phyloP scores from a whole-genome alignment of 2,113 vertebrate genomes.

The Rynchops niger region DNA sequence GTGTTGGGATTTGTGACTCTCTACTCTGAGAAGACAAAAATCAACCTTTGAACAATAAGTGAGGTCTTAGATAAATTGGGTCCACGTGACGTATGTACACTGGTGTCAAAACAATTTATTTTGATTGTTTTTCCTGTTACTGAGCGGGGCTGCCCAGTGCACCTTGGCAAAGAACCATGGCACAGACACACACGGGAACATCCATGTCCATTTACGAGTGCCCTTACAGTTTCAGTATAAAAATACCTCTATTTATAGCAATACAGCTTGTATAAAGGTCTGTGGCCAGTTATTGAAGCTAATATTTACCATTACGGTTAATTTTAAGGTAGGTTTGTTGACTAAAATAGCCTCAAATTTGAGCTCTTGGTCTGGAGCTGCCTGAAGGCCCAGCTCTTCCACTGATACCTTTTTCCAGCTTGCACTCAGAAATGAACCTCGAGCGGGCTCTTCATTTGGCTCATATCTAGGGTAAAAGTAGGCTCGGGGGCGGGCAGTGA shows the following conservation, averaged over 20 bases:
- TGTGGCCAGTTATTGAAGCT: not conserved
- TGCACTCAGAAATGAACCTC: not conserved
- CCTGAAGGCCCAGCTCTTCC: not conserved
- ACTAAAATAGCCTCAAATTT: not conserved
- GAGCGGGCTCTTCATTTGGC: not conserved
- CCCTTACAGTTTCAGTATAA: not conserved
- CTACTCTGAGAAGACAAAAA: not conserved
- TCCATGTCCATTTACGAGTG: not conserved
- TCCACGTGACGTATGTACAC: not conserved
- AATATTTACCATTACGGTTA: not conserved
- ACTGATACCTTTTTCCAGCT: not conserved
- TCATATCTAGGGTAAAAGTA: not conserved
- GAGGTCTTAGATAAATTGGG: not conserved
- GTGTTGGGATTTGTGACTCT: not conserved
- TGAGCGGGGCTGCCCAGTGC: not conserved
- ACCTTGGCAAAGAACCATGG: not conserved
- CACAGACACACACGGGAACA: not conserved
- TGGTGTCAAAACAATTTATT: not conserved
- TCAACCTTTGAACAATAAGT: not conserved
- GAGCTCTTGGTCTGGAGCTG: not conserved
- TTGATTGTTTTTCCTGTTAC: not conserved
- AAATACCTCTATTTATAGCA: not conserved
- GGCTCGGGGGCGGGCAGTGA: not conserved
- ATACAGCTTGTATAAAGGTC: not conserved
- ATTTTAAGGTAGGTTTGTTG: not conserved